Conservation (phyloP, 2,888 invertebrate species). For the Gnatocerus cornutus region DNA sequence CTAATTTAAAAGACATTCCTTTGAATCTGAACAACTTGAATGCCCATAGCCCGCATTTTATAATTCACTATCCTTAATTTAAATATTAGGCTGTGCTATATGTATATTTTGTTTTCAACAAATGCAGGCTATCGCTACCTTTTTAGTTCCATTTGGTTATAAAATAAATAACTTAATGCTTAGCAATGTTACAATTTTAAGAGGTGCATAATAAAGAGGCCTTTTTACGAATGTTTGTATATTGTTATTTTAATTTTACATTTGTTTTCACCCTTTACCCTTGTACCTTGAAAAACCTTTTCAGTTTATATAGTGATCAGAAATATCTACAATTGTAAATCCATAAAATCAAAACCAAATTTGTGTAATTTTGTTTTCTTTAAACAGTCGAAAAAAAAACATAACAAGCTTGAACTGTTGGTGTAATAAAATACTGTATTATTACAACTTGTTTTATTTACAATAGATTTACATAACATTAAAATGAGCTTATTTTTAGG, state of each 20-base stretch:
- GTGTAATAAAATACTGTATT: conserved; percentile 45
- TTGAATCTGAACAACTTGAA: conserved; percentile 43
- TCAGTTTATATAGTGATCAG: conserved; percentile 4
- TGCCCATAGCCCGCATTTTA: conserved; percentile 52
- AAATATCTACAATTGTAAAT: not conserved
- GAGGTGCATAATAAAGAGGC: conserved; percentile 47
- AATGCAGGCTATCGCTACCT: conserved; percentile 52
- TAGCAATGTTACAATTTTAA: conserved; percentile 32
- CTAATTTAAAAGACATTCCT: conserved; percentile 55
- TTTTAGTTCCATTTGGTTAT: conserved; percentile 21
- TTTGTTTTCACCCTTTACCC: not conserved
- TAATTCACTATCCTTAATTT: conserved; percentile 44
- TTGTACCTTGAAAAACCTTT: conserved; percentile 4
- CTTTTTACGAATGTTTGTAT: conserved; percentile 44
- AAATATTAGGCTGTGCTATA: conserved; percentile 58
- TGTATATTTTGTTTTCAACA: conserved; percentile 48
- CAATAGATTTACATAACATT: conserved; percentile 12
- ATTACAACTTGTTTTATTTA: conserved; percentile 41
- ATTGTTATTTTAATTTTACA: conserved; percentile 24
- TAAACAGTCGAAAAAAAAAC: conserved; percentile 26
- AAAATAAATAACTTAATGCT: conserved; percentile 22
- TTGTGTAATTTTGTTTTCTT: conserved; percentile 34
- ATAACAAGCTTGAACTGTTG: conserved; percentile 45
- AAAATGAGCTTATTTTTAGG: not conserved
- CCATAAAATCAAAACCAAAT: conserved; percentile 16